A percentile compares a stretch with the other conserved stretches of the same genome.
Conservation (phyloP, 2,797 vertebrate species). For the Anniella stebbinsi region DNA sequence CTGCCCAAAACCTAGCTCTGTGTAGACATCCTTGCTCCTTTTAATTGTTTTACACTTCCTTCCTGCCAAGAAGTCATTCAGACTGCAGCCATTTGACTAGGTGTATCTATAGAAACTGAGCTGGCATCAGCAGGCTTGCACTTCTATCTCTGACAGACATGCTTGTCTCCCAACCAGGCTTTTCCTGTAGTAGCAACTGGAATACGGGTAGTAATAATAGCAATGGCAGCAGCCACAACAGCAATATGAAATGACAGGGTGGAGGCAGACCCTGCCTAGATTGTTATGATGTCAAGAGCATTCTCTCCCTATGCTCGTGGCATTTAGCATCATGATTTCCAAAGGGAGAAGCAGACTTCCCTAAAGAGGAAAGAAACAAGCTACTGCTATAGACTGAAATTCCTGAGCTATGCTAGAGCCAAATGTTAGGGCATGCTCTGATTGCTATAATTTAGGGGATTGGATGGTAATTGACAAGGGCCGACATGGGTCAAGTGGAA, state of each 20-base stretch:
- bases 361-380: not conserved
- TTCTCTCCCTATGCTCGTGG: not conserved
- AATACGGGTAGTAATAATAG: not conserved
- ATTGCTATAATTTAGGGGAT: not conserved
- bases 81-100: constrained; percentile 12
- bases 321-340: not conserved
- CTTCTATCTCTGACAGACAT: not conserved
- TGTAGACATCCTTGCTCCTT: constrained; percentile 54
- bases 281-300: not conserved
- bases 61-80: constrained; percentile 49
- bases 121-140: not conserved
- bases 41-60: constrained; percentile 75
- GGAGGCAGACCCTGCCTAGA: not conserved
- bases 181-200: not conserved
- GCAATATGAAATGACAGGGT: not conserved
- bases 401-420: not conserved
- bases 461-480: not conserved
- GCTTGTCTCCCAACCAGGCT: constrained; percentile 7
- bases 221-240: not conserved
- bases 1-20: constrained; percentile 13
- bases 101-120: constrained; percentile 60
- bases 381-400: not conserved
- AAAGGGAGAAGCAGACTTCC: not conserved
- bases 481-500: not conserved
- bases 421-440: not conserved